Conservation (phyloP, 2,797 vertebrate genomes). For the Onychomys torridus region DNA sequence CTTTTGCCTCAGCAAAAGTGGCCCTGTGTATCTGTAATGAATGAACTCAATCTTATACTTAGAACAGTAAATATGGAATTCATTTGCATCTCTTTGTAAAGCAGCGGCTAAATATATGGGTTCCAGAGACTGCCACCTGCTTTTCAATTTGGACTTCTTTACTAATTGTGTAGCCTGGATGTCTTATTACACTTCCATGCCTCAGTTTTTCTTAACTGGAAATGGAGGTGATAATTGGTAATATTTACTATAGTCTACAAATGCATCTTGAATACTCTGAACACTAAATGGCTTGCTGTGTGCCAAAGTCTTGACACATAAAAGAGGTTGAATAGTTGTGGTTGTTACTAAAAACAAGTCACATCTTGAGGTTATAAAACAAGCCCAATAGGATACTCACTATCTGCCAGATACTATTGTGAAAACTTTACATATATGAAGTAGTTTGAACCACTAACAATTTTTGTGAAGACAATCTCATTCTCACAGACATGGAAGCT, state of each 20-base stretch:
- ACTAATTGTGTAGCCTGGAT: not conserved
- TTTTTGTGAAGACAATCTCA: not conserved
- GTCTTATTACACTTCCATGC: not conserved
- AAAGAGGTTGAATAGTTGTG: not conserved
- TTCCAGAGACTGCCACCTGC: not conserved
- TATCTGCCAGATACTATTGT: not conserved
- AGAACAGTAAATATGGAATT: not conserved
- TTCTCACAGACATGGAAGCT: not conserved
- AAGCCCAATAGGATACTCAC: not conserved
- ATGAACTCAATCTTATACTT: not conserved
- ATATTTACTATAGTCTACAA: not conserved
- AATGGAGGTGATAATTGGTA: slow-evolving; percentile 2
- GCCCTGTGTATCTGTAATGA: not conserved
- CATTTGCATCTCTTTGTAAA: not conserved
- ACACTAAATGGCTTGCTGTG: slow-evolving; percentile 30
- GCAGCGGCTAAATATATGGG: not conserved
- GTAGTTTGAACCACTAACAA: not conserved
- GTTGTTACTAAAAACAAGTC: slow-evolving; percentile 35
- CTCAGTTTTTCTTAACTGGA: slow-evolving; percentile 1
- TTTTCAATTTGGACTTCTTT: not conserved
- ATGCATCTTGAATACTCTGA: not conserved
- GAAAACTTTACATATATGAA: slow-evolving; percentile 10
- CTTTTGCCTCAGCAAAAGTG: not conserved
- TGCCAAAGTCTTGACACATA: not conserved
- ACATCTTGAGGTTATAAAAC: not conserved